Percentiles rank a stretch among this genome's conserved stretches.
Evolutionary conservation across 2,797 vertebrate genomes (phyloP).

Genomic region (Thalassophryne amazonica): DNA sequence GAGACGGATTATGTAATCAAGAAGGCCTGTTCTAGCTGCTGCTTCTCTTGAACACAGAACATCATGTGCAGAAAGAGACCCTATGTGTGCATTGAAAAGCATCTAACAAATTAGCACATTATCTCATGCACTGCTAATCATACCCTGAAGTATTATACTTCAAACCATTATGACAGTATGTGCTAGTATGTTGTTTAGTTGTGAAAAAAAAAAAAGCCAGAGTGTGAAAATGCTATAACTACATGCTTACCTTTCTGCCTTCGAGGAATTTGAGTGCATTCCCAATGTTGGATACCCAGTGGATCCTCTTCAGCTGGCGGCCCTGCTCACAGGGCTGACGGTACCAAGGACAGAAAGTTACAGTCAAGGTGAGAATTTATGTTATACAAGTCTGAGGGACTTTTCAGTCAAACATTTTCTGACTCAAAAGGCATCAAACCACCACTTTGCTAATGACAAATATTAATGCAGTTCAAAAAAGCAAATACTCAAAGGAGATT

Average conservation of each 20-base stretch:
- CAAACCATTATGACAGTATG: background rate
- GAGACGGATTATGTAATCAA: constrained; percentile 53
- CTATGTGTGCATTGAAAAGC: constrained; percentile 1
- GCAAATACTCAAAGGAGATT: too few relatives aligned
- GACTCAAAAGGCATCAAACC: background rate
- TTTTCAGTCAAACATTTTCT: background rate
- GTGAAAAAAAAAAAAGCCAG: background rate
- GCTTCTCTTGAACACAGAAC: constrained; percentile 13
- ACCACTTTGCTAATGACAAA: too few relatives aligned
- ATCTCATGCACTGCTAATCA: background rate
- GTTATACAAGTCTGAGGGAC: background rate
- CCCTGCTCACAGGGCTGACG: constrained; percentile 92
- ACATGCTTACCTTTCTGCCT: constrained; percentile 87
- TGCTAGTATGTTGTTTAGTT: background rate
- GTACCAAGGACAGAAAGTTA: constrained; percentile 11
- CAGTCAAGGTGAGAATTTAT: background rate
- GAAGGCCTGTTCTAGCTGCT: constrained; percentile 30
- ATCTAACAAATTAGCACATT: background rate
- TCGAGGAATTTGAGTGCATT: constrained; percentile 95
- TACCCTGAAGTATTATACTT: background rate
- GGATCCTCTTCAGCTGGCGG: constrained; percentile 92
- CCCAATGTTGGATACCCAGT: constrained; percentile 96
- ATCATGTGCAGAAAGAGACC: constrained; percentile 5
- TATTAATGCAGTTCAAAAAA: too few relatives aligned
- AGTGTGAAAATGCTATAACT: background rate